Base-by-base conservation (phyloP, 2,797 vertebrate species). In the Micromesistius poutassou region DNA sequence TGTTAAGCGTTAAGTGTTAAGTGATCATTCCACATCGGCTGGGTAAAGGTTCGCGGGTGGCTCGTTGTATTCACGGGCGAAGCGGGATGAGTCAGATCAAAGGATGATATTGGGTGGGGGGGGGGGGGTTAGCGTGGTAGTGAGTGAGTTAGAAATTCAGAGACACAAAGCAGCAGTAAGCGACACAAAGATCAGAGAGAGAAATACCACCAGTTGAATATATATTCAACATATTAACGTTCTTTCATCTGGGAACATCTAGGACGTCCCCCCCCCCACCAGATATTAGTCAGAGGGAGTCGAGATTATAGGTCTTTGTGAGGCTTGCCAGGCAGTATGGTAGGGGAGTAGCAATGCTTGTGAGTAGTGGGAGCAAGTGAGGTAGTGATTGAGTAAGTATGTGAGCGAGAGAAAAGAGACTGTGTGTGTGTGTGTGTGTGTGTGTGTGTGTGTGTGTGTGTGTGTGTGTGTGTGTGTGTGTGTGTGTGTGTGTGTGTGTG, bases 401-500 rank as follows among this genome's bases (percentile, higher is more conserved):
- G 68, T 4, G 68, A 42, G 76, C 13, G 76, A 46, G 28, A 42
- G 8, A 66, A 66, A 19, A 22, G 55, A 71, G 66, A 71, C 35
- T 30, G 75, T 30, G 28, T 5, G n/a, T n/a, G n/a, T n/a, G n/a
- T 35, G 55, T 62, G 76, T 46, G 19, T 42, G 19, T 0, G 46
- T 71, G 13, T 42, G 9, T 79, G 42, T 28, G 76, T 62, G 72
- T 74, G 40, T 71, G 77, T 73, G 71, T 74, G 35, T 66, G 40
- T 78, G 76, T 73, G 68, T 72, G 78, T 72, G 75, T 73, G 74
- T 71, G 77, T 73, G 33, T 13, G 76, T 77, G 70, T 36, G 68
- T 31, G 75, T 75, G 33, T 66, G 74, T 66, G 42, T 80, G 75
- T 50, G 75, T 74, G 71, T 36, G 30, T 40, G 75, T 83, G 76